Evolutionary conservation across 2,888 invertebrate genomes (phyloP), one percentile per base, ranked within the genome.

Genomic region (Luffia ferchaultella): DNA sequence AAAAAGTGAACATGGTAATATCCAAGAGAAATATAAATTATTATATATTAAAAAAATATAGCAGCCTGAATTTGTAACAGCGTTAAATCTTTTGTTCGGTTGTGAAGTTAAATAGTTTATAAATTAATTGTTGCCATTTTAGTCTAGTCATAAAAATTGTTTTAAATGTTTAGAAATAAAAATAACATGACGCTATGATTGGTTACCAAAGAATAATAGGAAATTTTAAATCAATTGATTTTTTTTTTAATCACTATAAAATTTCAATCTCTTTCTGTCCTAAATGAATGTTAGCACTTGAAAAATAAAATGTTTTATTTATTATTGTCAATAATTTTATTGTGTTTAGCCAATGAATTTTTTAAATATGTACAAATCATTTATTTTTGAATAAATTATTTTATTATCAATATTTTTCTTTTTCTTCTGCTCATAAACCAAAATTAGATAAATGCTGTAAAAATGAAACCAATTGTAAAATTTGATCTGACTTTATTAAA

Each of bases 341-440:
- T 30, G 12, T 45, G 49, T 48, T 54, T 47, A 48, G 51, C 52
- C 55, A 54, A 51, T 55, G 53, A 30, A 49, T 56, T 30, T 46
- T 52, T 52, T 51, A 50, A 19, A 41, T 42, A 40, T 49, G 52
- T 46, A 51, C 41, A 42, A 53, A 48, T 50, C 55, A 57, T 56
- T 57, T 57, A 55, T 55, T 57, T 54, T 56, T 54, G 44, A 42
- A 48, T 45, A 49, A 52, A 51, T 20, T 42, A 44, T 5, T 46
- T 43, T 46, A 18, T 49, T 19, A 41, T 18, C 17, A 46, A 49
- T 51, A 47, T 47, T 47, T 46, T 43, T 48, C 50, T 50, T n/a
- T 42, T 16, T 48, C 15, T 18, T 41, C 42, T 5, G 1, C 19
- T 19, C 20, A 42, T 45, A 46, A 46, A 45, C 45, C 45, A 46